Percentiles rank a stretch among this genome's conserved stretches.
Conservation (phyloP, 2,113 vertebrate species). For the Micromys minutus region DNA sequence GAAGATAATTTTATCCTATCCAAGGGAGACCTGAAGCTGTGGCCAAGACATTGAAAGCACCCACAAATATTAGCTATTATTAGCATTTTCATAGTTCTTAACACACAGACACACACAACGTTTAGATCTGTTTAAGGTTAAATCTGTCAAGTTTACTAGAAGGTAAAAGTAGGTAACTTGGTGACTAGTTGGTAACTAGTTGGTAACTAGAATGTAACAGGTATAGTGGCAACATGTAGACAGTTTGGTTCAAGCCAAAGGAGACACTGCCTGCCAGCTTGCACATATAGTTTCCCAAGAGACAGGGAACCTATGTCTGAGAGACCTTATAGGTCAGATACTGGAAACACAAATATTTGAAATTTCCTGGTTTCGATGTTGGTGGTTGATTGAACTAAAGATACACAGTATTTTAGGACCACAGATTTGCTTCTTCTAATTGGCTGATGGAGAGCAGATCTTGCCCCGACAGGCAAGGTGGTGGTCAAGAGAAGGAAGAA, state of each 20-base stretch:
- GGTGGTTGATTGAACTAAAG: background rate
- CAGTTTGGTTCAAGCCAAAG: background rate
- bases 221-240: background rate
- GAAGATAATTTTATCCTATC: rapidly evolving
- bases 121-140: background rate
- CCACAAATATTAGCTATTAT: background rate
- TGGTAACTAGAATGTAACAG: conserved; percentile 17
- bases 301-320: too few species aligned
- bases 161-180: background rate
- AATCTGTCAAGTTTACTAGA: conserved; percentile 17
- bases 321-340: background rate
- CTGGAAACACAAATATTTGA: background rate
- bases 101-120: background rate
- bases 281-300: too few species aligned
- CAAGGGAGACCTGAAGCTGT: background rate
- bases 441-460: background rate
- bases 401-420: background rate
- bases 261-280: background rate
- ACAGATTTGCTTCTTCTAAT: background rate
- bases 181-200: too few species aligned
- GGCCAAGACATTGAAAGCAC: background rate
- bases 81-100: background rate
- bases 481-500: background rate
- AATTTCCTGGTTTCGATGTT: background rate
- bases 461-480: background rate